These are phyloP conservation scores for Scotopteryx bipunctaria DNA, from an alignment of 2,888 invertebrate genomes.

Conservation along the genomic window DNA sequence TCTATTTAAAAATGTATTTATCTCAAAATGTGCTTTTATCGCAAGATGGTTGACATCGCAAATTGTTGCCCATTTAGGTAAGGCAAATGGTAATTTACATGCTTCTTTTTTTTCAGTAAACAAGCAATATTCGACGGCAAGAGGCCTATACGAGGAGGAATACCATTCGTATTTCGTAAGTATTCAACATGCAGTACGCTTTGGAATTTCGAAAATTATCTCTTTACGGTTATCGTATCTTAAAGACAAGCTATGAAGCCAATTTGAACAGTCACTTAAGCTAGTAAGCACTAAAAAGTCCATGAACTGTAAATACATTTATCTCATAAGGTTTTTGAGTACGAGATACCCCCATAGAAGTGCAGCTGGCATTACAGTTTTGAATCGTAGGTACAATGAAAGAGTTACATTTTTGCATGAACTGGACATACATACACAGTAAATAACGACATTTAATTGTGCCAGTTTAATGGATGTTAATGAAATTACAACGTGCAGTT, in stretches of 20 bases:
- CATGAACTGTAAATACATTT: too few relatives aligned
- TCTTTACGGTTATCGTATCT: neutral
- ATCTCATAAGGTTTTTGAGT: too few relatives aligned
- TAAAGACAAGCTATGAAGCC: neutral
- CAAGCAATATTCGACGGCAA: slow-evolving; percentile 98
- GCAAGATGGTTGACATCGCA: neutral
- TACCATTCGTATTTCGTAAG: slow-evolving; percentile 99
- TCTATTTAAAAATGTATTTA: too few relatives aligned
- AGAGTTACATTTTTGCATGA: slow-evolving; percentile 4
- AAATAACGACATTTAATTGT: slow-evolving; percentile 20
- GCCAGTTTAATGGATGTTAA: slow-evolving; percentile 1
- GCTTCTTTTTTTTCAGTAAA: slow-evolving; percentile 85
- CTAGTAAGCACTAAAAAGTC: too few relatives aligned
- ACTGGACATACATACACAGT: slow-evolving; percentile 8
- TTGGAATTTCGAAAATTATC: neutral
- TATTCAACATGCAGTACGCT: slow-evolving; percentile 50
- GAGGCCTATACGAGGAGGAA: slow-evolving; percentile 97
- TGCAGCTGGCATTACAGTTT: too few relatives aligned
- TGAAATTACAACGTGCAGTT: neutral
- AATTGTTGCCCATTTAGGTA: slow-evolving; percentile 4
- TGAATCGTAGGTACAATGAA: neutral
- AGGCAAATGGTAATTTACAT: slow-evolving; percentile 28
- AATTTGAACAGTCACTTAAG: neutral
- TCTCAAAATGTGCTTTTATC: neutral
- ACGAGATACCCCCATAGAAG: too few relatives aligned